These are phyloP conservation scores for Agonopterix subpropinquella DNA, from an alignment of 2,888 invertebrate species.

Conservation along the genomic window DNA sequence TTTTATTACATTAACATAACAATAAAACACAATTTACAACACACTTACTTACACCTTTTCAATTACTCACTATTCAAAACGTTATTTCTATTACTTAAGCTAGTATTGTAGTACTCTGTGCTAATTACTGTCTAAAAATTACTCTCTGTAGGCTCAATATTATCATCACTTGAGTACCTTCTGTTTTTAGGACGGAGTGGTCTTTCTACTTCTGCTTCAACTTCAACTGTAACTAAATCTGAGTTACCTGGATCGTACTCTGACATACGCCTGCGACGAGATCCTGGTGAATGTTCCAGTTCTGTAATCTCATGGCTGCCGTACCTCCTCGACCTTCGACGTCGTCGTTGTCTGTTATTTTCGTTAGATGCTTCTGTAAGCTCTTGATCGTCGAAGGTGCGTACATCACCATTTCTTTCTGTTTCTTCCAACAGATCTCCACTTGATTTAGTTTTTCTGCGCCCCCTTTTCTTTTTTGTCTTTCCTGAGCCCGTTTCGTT, in stretches of 20 bases:
- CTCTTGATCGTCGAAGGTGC: constrained; percentile 46
- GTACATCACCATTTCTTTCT: constrained; percentile 55
- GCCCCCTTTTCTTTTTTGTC: constrained; percentile 50
- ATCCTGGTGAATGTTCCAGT: constrained; percentile 61
- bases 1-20: too few relatives aligned
- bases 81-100: not conserved
- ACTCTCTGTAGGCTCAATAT: constrained; percentile 65
- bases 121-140: constrained; percentile 42
- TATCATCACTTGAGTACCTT: constrained; percentile 53
- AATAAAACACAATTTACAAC: too few relatives aligned
- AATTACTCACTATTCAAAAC: too few relatives aligned
- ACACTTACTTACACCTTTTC: too few relatives aligned
- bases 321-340: constrained; percentile 40
- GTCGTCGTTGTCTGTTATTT: constrained; percentile 34
- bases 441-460: constrained; percentile 70
- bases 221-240: constrained; percentile 40
- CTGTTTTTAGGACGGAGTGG: constrained; percentile 45
- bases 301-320: constrained; percentile 68
- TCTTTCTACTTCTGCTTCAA: constrained; percentile 47
- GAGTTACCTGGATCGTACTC: constrained; percentile 39
- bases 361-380: constrained; percentile 36
- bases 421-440: constrained; percentile 68
- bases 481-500: constrained; percentile 63
- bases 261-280: constrained; percentile 57
- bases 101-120: too few relatives aligned